phyloP scores from a whole-genome alignment of 1,140 invertebrate genomes.

The Habropoda laboriosa region DNA sequence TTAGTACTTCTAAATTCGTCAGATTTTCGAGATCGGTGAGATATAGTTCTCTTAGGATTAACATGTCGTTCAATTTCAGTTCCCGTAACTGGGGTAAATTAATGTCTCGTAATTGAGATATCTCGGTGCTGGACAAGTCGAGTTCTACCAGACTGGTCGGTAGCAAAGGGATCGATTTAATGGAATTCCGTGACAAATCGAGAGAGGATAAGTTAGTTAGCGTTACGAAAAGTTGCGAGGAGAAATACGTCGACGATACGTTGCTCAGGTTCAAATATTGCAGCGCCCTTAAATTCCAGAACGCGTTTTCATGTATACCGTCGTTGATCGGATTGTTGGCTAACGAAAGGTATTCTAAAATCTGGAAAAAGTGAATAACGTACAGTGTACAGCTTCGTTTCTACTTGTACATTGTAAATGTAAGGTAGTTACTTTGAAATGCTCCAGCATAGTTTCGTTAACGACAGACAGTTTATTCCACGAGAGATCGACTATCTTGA shows the following conservation, averaged over 20 bases:
- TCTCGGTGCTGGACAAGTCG: slow-evolving; percentile 75
- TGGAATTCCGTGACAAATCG: slow-evolving; percentile 76
- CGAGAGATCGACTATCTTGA: slow-evolving; percentile 77
- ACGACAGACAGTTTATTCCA: slow-evolving; percentile 74
- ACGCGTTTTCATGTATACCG: slow-evolving; percentile 75
- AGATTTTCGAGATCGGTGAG: slow-evolving; percentile 78
- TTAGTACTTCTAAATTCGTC: slow-evolving; percentile 71
- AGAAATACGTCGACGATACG: slow-evolving; percentile 70
- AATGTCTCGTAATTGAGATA: slow-evolving; percentile 65
- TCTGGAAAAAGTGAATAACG: slow-evolving; percentile 60
- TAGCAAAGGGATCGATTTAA: slow-evolving; percentile 70
- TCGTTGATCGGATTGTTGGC: slow-evolving; percentile 77
- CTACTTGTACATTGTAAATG: background rate
- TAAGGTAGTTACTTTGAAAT: slow-evolving; percentile 73
- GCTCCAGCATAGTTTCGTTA: slow-evolving; percentile 78
- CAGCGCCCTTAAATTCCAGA: slow-evolving; percentile 69
- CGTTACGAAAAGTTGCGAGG: slow-evolving; percentile 70
- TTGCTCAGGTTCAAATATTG: slow-evolving; percentile 73
- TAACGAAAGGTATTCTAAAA: slow-evolving; percentile 74
- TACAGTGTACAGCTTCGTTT: background rate
- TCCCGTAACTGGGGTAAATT: slow-evolving; percentile 68
- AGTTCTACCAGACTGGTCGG: slow-evolving; percentile 68
- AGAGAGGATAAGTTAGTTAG: slow-evolving; percentile 70
- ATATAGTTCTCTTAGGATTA: slow-evolving; percentile 67
- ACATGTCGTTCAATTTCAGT: slow-evolving; percentile 73